Conservation (phyloP, 2,888 invertebrate species). For the Rhagophthalmus giganteus region DNA sequence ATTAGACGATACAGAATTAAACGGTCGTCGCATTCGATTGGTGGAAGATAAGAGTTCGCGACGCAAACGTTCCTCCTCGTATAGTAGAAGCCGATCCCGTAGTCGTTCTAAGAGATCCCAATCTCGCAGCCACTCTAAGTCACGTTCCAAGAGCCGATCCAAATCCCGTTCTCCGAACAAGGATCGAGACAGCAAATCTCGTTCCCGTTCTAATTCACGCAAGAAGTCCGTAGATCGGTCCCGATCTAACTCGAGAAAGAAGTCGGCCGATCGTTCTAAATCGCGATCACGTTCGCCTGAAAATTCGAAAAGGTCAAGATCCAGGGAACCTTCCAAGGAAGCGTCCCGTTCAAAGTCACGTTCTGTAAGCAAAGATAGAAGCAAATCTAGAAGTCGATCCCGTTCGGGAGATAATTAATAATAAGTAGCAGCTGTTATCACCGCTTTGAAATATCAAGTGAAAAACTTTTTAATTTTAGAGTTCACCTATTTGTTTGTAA, state of each 20-base stretch:
- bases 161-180: constrained; percentile 23
- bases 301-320: constrained; percentile 30
- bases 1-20: constrained; percentile 93
- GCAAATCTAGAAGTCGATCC: constrained; percentile 48
- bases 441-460: not conserved
- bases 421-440: not conserved
- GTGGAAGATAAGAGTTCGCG: constrained; percentile 81
- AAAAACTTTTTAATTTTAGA: constrained; percentile 6
- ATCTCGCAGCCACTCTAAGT: constrained; percentile 47
- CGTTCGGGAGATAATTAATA: constrained; percentile 45
- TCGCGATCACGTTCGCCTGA: constrained; percentile 22
- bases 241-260: constrained; percentile 32
- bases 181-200: constrained; percentile 42
- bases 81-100: constrained; percentile 56
- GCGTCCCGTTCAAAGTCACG: constrained; percentile 50
- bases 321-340: constrained; percentile 47
- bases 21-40: constrained; percentile 89
- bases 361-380: constrained; percentile 47
- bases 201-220: constrained; percentile 52
- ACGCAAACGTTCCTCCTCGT: constrained; percentile 56
- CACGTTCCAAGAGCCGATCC: constrained; percentile 46
- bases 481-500: constrained; percentile 6
- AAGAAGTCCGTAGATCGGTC: constrained; percentile 51
- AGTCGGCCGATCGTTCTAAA: constrained; percentile 21
- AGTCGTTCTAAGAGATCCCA: constrained; percentile 58